Conservation (phyloP, 2,888 invertebrate genomes). For the Synergus laeviventris region DNA sequence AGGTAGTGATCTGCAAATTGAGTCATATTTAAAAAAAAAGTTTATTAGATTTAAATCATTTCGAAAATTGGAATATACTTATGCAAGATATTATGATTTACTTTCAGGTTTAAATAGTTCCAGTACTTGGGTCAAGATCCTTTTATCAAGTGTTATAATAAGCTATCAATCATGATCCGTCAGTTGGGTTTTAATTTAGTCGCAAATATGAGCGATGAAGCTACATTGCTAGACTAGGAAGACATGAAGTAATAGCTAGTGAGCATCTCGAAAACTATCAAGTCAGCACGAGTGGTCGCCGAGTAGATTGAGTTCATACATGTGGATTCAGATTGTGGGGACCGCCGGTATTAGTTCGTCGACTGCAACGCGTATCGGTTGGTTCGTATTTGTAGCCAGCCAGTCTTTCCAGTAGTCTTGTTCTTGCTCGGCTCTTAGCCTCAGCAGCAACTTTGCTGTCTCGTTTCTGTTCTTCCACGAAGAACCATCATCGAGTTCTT, state of each 20-base stretch:
- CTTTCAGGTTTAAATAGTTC: not conserved
- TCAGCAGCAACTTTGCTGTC: not conserved
- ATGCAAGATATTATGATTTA: not conserved
- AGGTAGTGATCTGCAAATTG: no score
- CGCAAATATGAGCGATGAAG: conserved; percentile 2
- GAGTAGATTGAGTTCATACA: conserved; percentile 26
- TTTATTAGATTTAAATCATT: not conserved
- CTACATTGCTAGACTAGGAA: conserved; percentile 20
- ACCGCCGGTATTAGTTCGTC: conserved; percentile 37
- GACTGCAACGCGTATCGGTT: conserved; percentile 38
- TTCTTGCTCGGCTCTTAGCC: conserved; percentile 14
- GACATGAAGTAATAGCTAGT: conserved; percentile 30
- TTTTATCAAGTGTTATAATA: conserved; percentile 13
- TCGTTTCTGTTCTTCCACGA: conserved; percentile 2
- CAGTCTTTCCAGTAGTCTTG: conserved; percentile 19
- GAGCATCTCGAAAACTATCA: conserved; percentile 31
- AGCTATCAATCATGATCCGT: not conserved
- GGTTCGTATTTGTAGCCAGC: conserved; percentile 31
- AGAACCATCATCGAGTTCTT: conserved; percentile 21
- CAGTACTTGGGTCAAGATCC: not conserved
- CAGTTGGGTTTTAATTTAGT: not conserved
- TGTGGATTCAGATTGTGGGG: conserved; percentile 34
- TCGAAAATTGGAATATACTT: not conserved
- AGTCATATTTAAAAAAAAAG: no score
- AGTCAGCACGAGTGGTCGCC: conserved; percentile 1